Percentiles rank a stretch among this genome's conserved stretches.
phyloP scores from a whole-genome alignment of 1,140 invertebrate species.

The Hycleus cichorii region DNA sequence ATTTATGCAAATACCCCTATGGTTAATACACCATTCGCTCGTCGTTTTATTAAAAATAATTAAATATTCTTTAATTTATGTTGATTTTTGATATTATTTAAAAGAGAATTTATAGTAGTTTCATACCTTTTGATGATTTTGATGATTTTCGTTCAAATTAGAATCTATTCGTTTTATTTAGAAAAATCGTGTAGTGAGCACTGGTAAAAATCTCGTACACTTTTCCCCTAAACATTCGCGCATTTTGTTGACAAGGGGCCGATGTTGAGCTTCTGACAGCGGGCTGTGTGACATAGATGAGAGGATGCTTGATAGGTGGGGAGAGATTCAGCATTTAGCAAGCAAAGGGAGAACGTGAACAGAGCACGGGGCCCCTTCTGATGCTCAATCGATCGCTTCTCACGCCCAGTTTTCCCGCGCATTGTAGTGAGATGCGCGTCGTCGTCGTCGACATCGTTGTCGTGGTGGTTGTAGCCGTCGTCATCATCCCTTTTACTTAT shows the following conservation, averaged over 20 bases:
- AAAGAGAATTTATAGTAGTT: too few relatives aligned
- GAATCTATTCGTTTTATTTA: too few relatives aligned
- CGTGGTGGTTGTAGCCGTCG: too few relatives aligned
- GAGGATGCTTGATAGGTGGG: neutral
- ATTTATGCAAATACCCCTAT: too few relatives aligned
- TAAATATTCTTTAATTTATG: too few relatives aligned
- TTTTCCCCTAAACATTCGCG: conserved; percentile 24
- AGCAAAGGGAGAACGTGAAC: neutral
- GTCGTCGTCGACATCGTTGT: conserved; percentile 1
- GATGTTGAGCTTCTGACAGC: conserved; percentile 20
- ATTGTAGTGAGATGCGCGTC: conserved; percentile 26
- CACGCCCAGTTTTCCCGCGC: conserved; percentile 40
- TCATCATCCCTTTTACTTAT: too few relatives aligned
- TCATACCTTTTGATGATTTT: too few relatives aligned
- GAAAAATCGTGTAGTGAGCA: too few relatives aligned
- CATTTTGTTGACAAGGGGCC: conserved; percentile 32
- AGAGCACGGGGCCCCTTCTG: neutral
- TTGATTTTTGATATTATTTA: too few relatives aligned
- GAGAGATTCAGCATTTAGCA: neutral
- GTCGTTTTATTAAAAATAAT: too few relatives aligned
- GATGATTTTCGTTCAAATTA: too few relatives aligned
- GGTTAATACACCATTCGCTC: too few relatives aligned
- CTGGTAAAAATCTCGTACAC: conserved; percentile 6
- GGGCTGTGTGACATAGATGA: conserved; percentile 1
- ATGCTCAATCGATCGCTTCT: conserved; percentile 36